Conservation (phyloP, 2,113 vertebrate genomes). For the Holacanthus passer region DNA sequence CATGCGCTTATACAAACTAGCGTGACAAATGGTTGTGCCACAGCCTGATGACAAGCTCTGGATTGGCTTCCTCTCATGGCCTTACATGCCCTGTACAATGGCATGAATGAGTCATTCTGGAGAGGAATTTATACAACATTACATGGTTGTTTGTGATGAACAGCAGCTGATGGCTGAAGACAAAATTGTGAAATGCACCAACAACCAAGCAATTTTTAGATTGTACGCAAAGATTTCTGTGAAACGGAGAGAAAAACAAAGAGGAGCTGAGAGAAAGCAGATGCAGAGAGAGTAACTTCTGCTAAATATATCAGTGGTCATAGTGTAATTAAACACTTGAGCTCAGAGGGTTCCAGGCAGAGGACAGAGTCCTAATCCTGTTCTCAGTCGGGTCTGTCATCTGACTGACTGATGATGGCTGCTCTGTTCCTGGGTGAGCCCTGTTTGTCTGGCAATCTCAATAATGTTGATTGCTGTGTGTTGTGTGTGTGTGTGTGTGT, state of each 20-base stretch:
- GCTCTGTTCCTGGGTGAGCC: conserved; percentile 50
- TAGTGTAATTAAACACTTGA: conserved; percentile 63
- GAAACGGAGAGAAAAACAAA: not conserved
- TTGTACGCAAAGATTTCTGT: not conserved
- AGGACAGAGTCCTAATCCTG: conserved; percentile 74
- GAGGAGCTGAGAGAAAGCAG: not conserved
- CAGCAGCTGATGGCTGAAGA: not conserved
- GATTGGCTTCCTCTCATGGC: conserved; percentile 28
- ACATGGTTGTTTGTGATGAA: conserved; percentile 14
- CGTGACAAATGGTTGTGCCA: conserved; percentile 43
- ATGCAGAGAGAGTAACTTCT: conserved; percentile 13
- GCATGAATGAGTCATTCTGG: conserved; percentile 29
- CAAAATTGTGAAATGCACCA: not conserved
- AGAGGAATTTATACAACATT: conserved; percentile 1
- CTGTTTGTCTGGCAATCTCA: conserved; percentile 66
- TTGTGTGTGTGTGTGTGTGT: conserved; percentile 10
- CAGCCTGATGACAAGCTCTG: conserved; percentile 34
- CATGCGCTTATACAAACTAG: conserved; percentile 41
- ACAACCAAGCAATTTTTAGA: conserved; percentile 5
- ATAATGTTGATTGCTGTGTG: conserved; percentile 73
- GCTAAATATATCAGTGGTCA: conserved; percentile 40
- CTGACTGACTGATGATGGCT: conserved; percentile 56
- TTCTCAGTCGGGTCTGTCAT: conserved; percentile 66
- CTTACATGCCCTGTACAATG: conserved; percentile 32
- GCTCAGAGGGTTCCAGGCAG: conserved; percentile 43